A percentile compares a stretch with the other conserved stretches of the same genome.
phyloP scores from a whole-genome alignment of 2,888 invertebrate species.

The Cataglyphis cursor region DNA sequence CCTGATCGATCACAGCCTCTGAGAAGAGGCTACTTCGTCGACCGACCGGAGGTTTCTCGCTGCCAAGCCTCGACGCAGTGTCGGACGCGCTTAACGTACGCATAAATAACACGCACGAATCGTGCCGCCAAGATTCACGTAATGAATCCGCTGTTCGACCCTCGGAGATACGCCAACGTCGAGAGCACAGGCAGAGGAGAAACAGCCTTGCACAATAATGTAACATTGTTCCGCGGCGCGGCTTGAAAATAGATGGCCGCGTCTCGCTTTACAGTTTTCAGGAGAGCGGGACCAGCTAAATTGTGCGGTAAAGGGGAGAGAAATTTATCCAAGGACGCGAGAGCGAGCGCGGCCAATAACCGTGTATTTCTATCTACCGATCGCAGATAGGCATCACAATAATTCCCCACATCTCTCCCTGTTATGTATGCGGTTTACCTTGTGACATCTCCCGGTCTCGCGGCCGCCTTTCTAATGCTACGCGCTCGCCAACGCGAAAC shows the following conservation, averaged over 20 bases:
- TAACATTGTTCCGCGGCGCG: slow-evolving; percentile 23
- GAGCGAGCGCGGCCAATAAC: slow-evolving; percentile 31
- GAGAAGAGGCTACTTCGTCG: neutral
- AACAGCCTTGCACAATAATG: slow-evolving; percentile 34
- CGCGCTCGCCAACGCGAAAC: slow-evolving; percentile 61
- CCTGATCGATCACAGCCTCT: slow-evolving; percentile 20
- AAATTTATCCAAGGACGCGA: slow-evolving; percentile 71
- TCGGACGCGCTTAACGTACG: slow-evolving; percentile 46
- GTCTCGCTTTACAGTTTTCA: neutral
- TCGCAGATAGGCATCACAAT: slow-evolving; percentile 65
- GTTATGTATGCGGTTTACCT: slow-evolving; percentile 83
- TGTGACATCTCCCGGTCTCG: slow-evolving; percentile 82
- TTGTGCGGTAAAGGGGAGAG: slow-evolving; percentile 8
- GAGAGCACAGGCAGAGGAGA: neutral
- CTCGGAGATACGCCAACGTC: slow-evolving; percentile 43
- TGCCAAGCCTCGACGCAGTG: neutral
- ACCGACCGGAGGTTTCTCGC: slow-evolving; percentile 18
- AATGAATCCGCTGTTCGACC: slow-evolving; percentile 51
- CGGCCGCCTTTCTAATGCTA: slow-evolving; percentile 83
- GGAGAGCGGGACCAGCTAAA: neutral
- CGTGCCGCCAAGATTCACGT: slow-evolving; percentile 66
- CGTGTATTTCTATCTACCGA: slow-evolving; percentile 58
- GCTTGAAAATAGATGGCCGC: slow-evolving; percentile 55
- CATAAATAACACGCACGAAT: slow-evolving; percentile 69
- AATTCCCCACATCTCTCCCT: slow-evolving; percentile 67